Conservation (phyloP, 2,113 vertebrate genomes). For the Xenopus laevis region DNA sequence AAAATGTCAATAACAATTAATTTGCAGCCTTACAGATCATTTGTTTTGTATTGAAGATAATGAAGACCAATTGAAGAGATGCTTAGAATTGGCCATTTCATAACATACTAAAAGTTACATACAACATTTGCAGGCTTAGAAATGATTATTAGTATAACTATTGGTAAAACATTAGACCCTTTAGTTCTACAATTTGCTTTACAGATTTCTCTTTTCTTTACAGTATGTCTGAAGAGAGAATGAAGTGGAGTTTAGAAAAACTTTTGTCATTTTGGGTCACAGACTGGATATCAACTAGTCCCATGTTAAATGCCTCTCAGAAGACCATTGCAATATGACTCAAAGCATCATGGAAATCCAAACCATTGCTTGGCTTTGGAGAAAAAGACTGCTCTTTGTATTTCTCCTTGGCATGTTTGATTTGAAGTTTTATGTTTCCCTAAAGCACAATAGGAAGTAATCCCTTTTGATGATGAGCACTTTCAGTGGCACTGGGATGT, state of each 20-base stretch:
- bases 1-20: too few relatives aligned
- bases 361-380: constrained; percentile 45
- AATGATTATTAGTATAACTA: too few relatives aligned
- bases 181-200: constrained; percentile 33
- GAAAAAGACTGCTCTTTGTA: constrained; percentile 28
- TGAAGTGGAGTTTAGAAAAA: constrained; percentile 46
- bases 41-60: too few relatives aligned
- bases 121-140: too few relatives aligned
- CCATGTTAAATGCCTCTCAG: constrained; percentile 14
- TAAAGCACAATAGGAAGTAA: constrained; percentile 41
- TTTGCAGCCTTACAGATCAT: too few relatives aligned
- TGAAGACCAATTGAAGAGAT: too few relatives aligned
- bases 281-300: constrained; percentile 17
- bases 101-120: too few relatives aligned
- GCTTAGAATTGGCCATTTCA: too few relatives aligned
- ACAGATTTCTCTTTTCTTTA: constrained; percentile 48
- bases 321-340: constrained; percentile 32
- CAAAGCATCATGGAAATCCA: constrained; percentile 53
- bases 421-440: constrained; percentile 36
- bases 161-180: neutral
- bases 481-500: constrained; percentile 64
- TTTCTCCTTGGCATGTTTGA: constrained; percentile 45
- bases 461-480: constrained; percentile 62
- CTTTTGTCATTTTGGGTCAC: constrained; percentile 29
- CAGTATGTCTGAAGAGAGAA: constrained; percentile 55